phyloP scores from a whole-genome alignment of 2,113 vertebrate genomes.

The Shinisaurus crocodilurus region DNA sequence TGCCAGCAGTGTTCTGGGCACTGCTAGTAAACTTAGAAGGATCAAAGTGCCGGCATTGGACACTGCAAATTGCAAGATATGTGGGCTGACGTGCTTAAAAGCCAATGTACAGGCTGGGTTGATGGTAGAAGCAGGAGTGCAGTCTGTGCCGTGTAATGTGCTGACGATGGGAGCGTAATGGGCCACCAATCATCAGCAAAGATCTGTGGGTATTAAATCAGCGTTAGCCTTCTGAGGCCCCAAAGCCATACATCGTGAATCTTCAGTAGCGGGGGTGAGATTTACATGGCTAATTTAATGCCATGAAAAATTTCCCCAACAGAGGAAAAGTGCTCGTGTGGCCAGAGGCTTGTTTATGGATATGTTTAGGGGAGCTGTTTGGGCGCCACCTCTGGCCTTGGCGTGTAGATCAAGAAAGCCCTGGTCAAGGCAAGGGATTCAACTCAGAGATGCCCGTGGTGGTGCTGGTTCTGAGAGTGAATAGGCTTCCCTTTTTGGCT shows the following conservation, averaged over 20 bases:
- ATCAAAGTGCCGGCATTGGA: background rate
- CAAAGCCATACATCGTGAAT: slow-evolving; percentile 5
- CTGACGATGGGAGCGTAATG: slow-evolving; percentile 14
- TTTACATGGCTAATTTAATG: slow-evolving; percentile 56
- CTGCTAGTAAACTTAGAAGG: background rate
- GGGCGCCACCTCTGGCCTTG: background rate
- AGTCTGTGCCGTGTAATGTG: slow-evolving; percentile 15
- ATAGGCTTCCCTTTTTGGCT: background rate
- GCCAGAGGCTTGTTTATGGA: background rate
- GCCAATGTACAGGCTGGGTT: background rate
- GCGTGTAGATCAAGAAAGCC: background rate
- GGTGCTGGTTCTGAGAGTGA: background rate
- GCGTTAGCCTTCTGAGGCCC: slow-evolving; percentile 25
- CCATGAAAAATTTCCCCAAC: background rate
- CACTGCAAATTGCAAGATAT: background rate
- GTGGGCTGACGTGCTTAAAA: background rate
- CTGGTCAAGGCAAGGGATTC: background rate
- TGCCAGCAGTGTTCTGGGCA: background rate
- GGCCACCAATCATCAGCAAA: slow-evolving; percentile 45
- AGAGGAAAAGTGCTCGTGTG: background rate
- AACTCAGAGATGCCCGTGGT: background rate
- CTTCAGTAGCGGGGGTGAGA: slow-evolving; percentile 14
- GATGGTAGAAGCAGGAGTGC: background rate
- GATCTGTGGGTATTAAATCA: slow-evolving; percentile 47
- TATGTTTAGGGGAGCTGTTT: background rate